Conservation (phyloP, 2,888 invertebrate species). For the Eristalis tenax region DNA sequence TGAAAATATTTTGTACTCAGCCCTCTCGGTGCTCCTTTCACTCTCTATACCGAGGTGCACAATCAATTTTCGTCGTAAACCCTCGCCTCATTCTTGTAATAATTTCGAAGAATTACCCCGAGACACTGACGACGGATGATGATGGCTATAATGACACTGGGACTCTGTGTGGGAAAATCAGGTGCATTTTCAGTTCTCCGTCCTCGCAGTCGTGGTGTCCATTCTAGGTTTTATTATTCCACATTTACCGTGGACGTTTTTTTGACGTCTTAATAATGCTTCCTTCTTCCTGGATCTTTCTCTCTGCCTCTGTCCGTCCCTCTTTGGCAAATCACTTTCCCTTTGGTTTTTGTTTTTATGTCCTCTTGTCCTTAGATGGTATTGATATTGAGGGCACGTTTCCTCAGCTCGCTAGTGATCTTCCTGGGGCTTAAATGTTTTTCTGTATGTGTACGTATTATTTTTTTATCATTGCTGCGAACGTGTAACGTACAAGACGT, state of each 20-base stretch:
- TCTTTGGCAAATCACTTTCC: slow-evolving; percentile 33
- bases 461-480: slow-evolving; percentile 16
- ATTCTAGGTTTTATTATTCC: slow-evolving; percentile 60
- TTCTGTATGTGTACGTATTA: not conserved
- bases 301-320: not conserved
- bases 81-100: slow-evolving; percentile 41
- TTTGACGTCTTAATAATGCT: slow-evolving; percentile 70
- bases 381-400: slow-evolving; percentile 68
- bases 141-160: slow-evolving; percentile 61
- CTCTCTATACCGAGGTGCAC: slow-evolving; percentile 10
- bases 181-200: slow-evolving; percentile 42
- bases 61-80: slow-evolving; percentile 54
- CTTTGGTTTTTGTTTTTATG: slow-evolving; percentile 33
- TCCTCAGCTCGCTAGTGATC: slow-evolving; percentile 31
- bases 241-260: slow-evolving; percentile 54
- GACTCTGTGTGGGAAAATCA: slow-evolving; percentile 65
- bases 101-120: slow-evolving; percentile 62
- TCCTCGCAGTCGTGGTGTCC: slow-evolving; percentile 5
- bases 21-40: slow-evolving; percentile 22
- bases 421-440: slow-evolving; percentile 43
- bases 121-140: slow-evolving; percentile 37
- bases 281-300: slow-evolving; percentile 68
- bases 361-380: slow-evolving; percentile 23
- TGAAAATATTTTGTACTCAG: slow-evolving; percentile 34
- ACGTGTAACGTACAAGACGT: slow-evolving; percentile 55